Conservation (phyloP, 2,113 vertebrate species). For the Nanger granti region DNA sequence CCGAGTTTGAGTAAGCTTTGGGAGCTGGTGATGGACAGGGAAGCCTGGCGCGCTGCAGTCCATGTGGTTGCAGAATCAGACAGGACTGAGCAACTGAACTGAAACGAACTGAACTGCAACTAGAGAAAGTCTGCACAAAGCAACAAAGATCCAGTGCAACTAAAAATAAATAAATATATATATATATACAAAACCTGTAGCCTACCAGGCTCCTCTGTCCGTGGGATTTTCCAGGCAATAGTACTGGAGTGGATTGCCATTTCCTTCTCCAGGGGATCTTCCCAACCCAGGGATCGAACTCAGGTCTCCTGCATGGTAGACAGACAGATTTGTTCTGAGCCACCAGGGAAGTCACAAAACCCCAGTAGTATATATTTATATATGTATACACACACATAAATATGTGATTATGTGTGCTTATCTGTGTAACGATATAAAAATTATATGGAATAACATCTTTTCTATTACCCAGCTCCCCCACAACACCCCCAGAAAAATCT, state of each 20-base stretch:
- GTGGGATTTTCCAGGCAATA: no score
- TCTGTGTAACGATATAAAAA: background rate
- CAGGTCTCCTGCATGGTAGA: no score
- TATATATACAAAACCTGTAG: background rate
- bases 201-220: no score
- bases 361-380: background rate
- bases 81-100: background rate
- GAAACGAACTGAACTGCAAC: background rate
- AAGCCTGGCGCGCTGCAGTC: background rate
- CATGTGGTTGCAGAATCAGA: background rate
- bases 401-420: background rate
- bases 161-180: background rate
- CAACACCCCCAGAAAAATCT: background rate
- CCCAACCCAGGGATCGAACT: no score
- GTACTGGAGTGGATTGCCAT: no score
- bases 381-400: background rate
- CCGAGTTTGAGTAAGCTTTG: background rate
- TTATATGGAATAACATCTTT: background rate
- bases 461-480: background rate
- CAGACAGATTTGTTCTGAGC: no score
- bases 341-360: background rate
- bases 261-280: no score
- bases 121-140: background rate
- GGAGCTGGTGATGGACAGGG: background rate
- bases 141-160: background rate